Conservation (phyloP, 1,140 invertebrate species). For the Papilio helenus region DNA sequence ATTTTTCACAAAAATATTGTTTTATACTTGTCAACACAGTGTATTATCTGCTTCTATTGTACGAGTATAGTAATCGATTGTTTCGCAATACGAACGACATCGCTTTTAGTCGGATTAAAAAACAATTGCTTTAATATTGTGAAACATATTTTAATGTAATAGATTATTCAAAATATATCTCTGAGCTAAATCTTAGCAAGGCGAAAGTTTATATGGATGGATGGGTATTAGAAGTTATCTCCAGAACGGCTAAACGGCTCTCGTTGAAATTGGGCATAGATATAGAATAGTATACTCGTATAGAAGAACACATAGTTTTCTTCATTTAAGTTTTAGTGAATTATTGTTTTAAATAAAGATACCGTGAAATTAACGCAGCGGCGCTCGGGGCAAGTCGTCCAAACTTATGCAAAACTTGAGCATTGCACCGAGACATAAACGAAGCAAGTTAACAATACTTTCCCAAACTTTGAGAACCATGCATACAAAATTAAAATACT, state of each 20-base stretch:
- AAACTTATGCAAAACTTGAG: constrained; percentile 21
- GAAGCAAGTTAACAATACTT: constrained; percentile 15
- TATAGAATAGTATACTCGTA: too few species aligned
- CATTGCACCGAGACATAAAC: constrained; percentile 24
- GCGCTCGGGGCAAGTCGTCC: neutral
- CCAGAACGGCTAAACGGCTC: too few species aligned
- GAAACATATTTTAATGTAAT: neutral
- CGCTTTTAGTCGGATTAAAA: constrained; percentile 6
- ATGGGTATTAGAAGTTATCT: too few species aligned
- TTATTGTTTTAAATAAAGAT: constrained; percentile 21
- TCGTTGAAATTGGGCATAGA: too few species aligned
- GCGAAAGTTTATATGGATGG: too few species aligned
- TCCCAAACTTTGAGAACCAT: neutral
- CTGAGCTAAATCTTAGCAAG: neutral
- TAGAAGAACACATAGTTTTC: neutral
- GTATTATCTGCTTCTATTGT: neutral
- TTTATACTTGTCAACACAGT: neutral
- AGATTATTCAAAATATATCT: neutral
- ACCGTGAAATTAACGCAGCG: constrained; percentile 8
- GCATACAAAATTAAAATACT: neutral
- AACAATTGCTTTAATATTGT: neutral
- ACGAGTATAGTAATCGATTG: neutral
- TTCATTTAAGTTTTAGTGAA: neutral
- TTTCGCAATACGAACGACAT: neutral
- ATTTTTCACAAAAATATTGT: neutral